Conservation (phyloP, 2,113 vertebrate species). For the Pseudonaja textilis region DNA sequence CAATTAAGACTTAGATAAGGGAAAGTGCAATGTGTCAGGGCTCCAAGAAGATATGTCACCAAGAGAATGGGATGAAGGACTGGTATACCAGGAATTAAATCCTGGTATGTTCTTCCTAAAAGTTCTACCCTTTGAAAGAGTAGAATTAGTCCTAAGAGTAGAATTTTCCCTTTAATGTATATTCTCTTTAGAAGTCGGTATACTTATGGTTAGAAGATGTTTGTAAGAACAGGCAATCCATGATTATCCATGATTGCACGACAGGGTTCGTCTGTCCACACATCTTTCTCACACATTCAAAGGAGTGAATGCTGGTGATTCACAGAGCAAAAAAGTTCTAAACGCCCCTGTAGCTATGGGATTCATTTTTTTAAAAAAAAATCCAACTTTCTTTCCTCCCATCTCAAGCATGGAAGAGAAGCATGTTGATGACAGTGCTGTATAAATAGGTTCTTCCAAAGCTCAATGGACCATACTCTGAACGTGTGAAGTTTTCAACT, state of each 20-base stretch:
- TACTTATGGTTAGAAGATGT: not conserved
- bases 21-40: not conserved
- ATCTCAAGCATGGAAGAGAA: not conserved
- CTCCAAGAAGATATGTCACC: not conserved
- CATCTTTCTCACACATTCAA: not conserved
- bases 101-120: not conserved
- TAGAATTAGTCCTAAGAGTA: not conserved
- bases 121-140: not conserved
- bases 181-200: not conserved
- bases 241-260: not conserved
- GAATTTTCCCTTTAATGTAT: not conserved
- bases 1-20: not conserved
- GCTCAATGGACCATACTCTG: not conserved
- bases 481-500: not conserved
- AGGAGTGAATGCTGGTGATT: not conserved
- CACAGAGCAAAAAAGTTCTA: not conserved
- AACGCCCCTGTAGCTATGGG: not conserved
- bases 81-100: not conserved
- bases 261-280: not conserved
- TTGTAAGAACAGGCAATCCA: not conserved
- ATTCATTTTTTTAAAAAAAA: not conserved
- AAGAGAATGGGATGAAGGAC: not conserved
- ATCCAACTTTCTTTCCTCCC: not conserved
- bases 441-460: not conserved
- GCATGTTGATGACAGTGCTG: not conserved